Percentiles rank a stretch among this genome's conserved stretches.
Conservation (phyloP, 2,797 vertebrate species). For the Hyperoplus immaculatus region DNA sequence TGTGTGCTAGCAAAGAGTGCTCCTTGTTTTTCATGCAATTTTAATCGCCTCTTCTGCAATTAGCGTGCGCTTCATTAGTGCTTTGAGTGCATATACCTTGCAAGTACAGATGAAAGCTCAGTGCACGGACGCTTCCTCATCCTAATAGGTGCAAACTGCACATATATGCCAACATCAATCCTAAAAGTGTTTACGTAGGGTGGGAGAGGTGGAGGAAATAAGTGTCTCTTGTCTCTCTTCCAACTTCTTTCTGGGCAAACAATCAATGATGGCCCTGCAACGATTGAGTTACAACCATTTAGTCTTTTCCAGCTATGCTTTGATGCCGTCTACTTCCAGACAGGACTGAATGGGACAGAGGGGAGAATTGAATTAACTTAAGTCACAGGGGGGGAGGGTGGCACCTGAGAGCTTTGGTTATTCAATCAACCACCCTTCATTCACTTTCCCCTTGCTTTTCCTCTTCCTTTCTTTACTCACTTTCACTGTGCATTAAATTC, state of each 20-base stretch:
- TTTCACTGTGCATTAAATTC: slow-evolving; percentile 54
- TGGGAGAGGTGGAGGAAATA: slow-evolving; percentile 73
- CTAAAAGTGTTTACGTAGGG: slow-evolving; percentile 67
- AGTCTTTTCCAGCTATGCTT: slow-evolving; percentile 78
- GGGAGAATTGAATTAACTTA: slow-evolving; percentile 80
- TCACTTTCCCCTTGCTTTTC: slow-evolving; percentile 65
- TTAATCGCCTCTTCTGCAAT: slow-evolving; percentile 13
- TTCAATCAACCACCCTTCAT: slow-evolving; percentile 81
- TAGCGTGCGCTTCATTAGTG: slow-evolving; percentile 19
- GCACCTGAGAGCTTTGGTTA: slow-evolving; percentile 81
- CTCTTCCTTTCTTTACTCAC: slow-evolving; percentile 47
- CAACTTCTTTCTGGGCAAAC: slow-evolving; percentile 78
- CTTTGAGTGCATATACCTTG: slow-evolving; percentile 30
- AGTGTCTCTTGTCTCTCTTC: slow-evolving; percentile 76
- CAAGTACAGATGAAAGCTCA: slow-evolving; percentile 31
- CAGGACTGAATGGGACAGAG: slow-evolving; percentile 70
- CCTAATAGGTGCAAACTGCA: slow-evolving; percentile 57
- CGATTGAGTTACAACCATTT: slow-evolving; percentile 85
- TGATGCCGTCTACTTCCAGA: slow-evolving; percentile 78
- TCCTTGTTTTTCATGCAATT: slow-evolving; percentile 39
- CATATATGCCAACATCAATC: slow-evolving; percentile 38
- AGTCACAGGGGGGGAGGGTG: slow-evolving; percentile 75
- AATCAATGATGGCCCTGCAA: slow-evolving; percentile 81
- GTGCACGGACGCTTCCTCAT: slow-evolving; percentile 25
- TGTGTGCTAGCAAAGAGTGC: slow-evolving; percentile 13